Conservation (phyloP, 2,113 vertebrate species). For the Melanerpes formicivorus region DNA sequence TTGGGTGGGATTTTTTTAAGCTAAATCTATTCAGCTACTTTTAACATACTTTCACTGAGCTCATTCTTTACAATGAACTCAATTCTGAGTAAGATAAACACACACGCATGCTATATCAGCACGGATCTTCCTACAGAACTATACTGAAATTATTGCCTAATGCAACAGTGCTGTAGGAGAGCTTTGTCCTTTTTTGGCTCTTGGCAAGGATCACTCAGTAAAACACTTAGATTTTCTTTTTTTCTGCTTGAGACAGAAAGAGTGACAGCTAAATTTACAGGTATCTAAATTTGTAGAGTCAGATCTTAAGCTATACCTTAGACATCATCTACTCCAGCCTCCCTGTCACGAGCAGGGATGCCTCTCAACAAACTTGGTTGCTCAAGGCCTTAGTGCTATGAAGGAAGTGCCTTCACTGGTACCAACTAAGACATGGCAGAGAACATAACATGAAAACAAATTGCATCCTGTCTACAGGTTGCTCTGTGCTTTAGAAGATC, state of each 20-base stretch:
- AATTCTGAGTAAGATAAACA: neutral
- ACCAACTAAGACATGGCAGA: neutral
- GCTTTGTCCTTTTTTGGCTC: neutral
- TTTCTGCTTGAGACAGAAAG: neutral
- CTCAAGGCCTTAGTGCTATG: rapidly evolving
- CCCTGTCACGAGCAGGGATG: too few relatives aligned
- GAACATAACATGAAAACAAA: rapidly evolving
- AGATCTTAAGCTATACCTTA: neutral
- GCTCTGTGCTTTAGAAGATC: neutral
- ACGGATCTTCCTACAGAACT: neutral
- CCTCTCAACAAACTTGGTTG: too few relatives aligned
- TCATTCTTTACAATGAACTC: neutral
- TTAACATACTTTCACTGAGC: neutral
- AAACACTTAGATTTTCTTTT: neutral
- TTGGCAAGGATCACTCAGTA: neutral
- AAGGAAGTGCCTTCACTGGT: neutral
- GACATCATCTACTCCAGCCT: too few relatives aligned
- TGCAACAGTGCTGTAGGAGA: neutral
- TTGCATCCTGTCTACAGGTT: rapidly evolving
- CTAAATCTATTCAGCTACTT: neutral
- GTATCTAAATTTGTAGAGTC: neutral
- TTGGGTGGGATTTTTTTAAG: too few relatives aligned
- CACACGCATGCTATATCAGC: neutral
- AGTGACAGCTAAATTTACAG: neutral
- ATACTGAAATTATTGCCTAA: neutral